Evolutionary conservation across 1,140 invertebrate species (phyloP), one percentile per base, ranked within the genome.

Genomic region (Nephotettix cincticeps): DNA sequence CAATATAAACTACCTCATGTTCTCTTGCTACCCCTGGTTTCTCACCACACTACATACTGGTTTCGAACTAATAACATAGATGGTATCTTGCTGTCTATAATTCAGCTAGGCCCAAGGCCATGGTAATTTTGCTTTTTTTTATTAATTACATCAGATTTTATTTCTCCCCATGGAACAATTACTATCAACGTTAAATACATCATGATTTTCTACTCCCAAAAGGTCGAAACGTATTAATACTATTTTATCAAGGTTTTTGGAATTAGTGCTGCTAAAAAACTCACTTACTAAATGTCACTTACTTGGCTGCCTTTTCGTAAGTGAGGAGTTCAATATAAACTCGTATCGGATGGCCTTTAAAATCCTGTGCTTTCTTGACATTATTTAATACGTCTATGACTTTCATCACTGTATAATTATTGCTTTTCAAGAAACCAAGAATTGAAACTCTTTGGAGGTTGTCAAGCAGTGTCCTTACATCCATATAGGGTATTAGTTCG

Each of bases 261-360:
- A 17, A 40, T 17, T 17, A 40, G 17, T 40, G 36, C 36, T 17
- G 36, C 17, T 40, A 40, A 9, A 9, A 9, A 40, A 6, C 36
- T 40, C 36, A 40, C 36, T 9, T 40, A 40, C 6, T 40, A 9
- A 17, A 40, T 40, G 17, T 40, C 17, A 19, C 47, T n/a, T 51
- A 51, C 47, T 51, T 51, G 47, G 47, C 47, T 11, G 47, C 47
- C 47, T 51, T 51, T n/a, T 51, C 47, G 47, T 51, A 51, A 51
- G 47, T 51, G 3, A 51, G 4, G 4, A 51, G 47, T 51, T 51
- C 47, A 3, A 51, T 51, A n/a, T 51, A 51, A n/a, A 51, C 47
- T 51, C 47, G 14, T 6, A 21, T 4, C 47, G 47, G 47, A 21
- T 51, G 47, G 3, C 47, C 47, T 21, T 51, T 51, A n/a, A 51